Conservation (phyloP, 2,113 vertebrate species). For the Anhinga anhinga region DNA sequence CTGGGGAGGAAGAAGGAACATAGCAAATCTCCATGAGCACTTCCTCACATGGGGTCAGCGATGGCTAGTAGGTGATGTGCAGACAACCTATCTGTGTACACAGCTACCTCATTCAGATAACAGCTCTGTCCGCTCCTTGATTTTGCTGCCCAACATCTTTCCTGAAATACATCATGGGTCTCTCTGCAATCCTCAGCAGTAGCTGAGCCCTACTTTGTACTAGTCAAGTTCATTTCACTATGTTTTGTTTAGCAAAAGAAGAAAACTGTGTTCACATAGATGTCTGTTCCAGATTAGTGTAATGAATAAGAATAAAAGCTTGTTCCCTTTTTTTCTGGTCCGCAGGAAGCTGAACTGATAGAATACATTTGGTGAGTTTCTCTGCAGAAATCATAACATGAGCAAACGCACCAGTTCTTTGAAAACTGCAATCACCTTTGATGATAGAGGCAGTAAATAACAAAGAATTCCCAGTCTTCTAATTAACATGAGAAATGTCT, state of each 20-base stretch:
- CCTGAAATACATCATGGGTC: not conserved
- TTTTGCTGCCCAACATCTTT: not conserved
- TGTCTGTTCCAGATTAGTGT: not conserved
- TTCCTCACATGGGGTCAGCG: fast-evolving
- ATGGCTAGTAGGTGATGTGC: not conserved
- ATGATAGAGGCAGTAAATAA: conserved; percentile 41
- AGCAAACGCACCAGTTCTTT: not conserved
- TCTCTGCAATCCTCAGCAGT: not conserved
- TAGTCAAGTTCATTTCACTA: not conserved
- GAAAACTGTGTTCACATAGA: not conserved
- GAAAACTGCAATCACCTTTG: conserved; percentile 4
- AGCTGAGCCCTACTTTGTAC: not conserved
- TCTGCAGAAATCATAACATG: not conserved
- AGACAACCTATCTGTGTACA: not conserved
- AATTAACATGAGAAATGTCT: conserved; percentile 56
- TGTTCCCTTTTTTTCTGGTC: not conserved
- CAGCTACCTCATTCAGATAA: not conserved
- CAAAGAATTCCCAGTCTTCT: conserved; percentile 42
- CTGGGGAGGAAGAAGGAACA: not conserved
- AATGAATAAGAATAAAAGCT: not conserved
- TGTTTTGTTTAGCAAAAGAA: not conserved
- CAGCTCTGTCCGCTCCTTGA: not conserved
- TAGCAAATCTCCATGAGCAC: not conserved
- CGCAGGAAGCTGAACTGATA: not conserved
- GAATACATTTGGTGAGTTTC: not conserved